Evolutionary conservation across 2,888 invertebrate genomes (phyloP).

Genomic region (Acholoe squamosa): DNA sequence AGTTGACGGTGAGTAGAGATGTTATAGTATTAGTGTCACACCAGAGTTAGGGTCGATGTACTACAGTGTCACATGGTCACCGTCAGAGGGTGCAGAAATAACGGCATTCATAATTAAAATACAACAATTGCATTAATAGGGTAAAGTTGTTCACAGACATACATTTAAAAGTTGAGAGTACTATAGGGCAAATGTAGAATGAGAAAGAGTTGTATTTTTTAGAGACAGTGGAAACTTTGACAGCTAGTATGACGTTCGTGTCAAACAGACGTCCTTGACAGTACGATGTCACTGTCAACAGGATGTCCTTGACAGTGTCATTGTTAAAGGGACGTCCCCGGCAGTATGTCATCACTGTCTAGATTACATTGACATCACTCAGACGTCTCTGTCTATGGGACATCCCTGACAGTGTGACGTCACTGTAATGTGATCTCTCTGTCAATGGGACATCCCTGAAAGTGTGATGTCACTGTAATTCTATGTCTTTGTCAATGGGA

Average conservation of each 20-base stretch:
- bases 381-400: not conserved
- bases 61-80: not conserved
- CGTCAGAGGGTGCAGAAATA: too few species aligned
- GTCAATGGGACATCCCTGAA: not conserved
- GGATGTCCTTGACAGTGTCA: not conserved
- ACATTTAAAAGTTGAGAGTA: too few species aligned
- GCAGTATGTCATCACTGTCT: not conserved
- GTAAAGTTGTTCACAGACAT: too few species aligned
- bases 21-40: constrained; percentile 14
- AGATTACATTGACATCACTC: not conserved
- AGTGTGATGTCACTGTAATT: too few species aligned
- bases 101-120: too few species aligned
- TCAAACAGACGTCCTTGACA: too few species aligned
- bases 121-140: too few species aligned
- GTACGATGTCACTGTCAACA: not conserved
- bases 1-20: constrained; percentile 27
- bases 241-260: too few species aligned
- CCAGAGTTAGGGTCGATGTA: not conserved
- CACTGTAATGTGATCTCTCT: too few species aligned
- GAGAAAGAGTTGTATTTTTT: too few species aligned
- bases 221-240: too few species aligned
- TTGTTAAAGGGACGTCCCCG: not conserved
- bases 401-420: not conserved
- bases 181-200: too few species aligned
- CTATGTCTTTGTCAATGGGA: not conserved